Base-by-base conservation (phyloP, 2,113 vertebrate genomes). In the Trematocara stigmaticum region DNA sequence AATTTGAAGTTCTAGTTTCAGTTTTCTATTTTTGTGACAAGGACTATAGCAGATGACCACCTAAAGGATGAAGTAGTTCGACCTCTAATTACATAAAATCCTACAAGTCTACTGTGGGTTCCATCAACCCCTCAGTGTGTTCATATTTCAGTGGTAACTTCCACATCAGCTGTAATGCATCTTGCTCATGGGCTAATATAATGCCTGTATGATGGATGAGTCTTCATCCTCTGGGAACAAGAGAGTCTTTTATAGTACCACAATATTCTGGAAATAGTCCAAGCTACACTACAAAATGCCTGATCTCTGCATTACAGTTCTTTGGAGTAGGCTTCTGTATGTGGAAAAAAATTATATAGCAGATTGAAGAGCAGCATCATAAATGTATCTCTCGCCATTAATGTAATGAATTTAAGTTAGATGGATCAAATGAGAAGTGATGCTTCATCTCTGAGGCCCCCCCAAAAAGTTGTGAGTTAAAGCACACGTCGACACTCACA, bases 41-140 rank as follows among this genome's bases (percentile, higher is more conserved):
- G 52, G 49, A 16, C 66, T 81, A 64, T 79, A 53, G 23, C 69
- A 38, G 10, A 26, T 71, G 61, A 52, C 55, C 82, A 86, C 29
- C 80, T 87, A 49, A 87, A 85, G 53, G 81, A 38, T 34, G 6
- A n/a, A 80, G 71, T 34, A 10, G 78, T 29, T 56, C 10, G 49
- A 87, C 66, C 59, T 89, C 40, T 29, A 49, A 86, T 82, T 69
- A 66, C 26, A 86, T 59, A 85, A 86, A 81, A 87, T 88, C 6
- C 79, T 81, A 74, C 57, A 82, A 89, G 11, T 76, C 26, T 55
- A 26, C 57, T 49, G 6, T 31, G 23, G 23, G 7, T 11, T 86
- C 71, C 83, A 86, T 64, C 81, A 51, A 53, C 53, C n/a, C 52
- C 20, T 10, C 55, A 52, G 49, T 88, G 53, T 34, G 26, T 83